A percentile compares a stretch with the other conserved stretches of the same genome.
Conservation (phyloP, 2,797 vertebrate genomes). For the Falco peregrinus region DNA sequence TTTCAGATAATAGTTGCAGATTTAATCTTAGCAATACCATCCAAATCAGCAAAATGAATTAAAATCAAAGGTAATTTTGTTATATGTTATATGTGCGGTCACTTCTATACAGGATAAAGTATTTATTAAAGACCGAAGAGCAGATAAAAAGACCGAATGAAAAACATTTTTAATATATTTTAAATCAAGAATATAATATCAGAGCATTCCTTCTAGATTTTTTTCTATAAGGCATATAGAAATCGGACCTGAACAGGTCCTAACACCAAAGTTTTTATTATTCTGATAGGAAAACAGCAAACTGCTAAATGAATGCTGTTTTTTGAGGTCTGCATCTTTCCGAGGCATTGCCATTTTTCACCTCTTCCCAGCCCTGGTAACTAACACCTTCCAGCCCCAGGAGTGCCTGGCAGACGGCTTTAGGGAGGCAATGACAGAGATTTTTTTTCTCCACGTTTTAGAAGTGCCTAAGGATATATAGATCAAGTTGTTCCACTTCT, state of each 20-base stretch:
- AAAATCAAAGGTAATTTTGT: neutral
- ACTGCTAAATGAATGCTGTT: neutral
- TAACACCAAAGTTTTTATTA: neutral
- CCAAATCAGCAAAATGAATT: neutral
- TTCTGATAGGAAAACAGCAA: neutral
- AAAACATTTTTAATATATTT: neutral
- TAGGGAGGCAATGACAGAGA: neutral
- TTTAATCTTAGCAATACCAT: neutral
- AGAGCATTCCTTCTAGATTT: neutral
- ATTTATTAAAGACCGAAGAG: neutral
- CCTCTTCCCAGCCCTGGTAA: neutral
- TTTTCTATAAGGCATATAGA: neutral
- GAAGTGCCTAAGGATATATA: neutral
- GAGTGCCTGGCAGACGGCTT: neutral
- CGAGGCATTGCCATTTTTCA: neutral
- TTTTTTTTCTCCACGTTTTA: neutral
- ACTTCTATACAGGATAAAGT: neutral
- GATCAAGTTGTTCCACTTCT: neutral
- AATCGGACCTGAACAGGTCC: neutral
- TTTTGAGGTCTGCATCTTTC: neutral
- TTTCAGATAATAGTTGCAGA: neutral
- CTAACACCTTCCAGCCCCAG: neutral
- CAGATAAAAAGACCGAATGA: neutral
- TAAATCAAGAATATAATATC: neutral
- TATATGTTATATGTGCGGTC: neutral